Base-by-base conservation (phyloP, 2,797 vertebrate species). In the Tolypeutes matacus region DNA sequence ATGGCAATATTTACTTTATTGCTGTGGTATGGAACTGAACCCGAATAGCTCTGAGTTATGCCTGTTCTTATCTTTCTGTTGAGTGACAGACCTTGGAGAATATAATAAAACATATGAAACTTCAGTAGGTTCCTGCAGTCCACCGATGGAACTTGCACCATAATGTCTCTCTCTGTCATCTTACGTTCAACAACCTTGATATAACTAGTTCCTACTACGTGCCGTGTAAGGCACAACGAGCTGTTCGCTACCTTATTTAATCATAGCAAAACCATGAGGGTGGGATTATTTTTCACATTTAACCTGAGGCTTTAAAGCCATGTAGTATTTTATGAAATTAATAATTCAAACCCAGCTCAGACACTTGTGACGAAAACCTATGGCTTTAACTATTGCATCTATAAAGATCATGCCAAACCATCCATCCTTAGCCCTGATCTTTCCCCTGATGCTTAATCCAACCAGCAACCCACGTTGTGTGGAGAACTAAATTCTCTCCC, bases 401-500 rank as follows among this genome's bases (percentile, higher is more conserved):
- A 6, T 83, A 39, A 1, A 64, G 51, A 6, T 84, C 25, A 81
- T 4, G 4, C 1, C 49, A n/a, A 86, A 56, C 56, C 29, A 46
- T 36, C 31, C 42, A 36, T 15, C 7, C 53, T 39, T 69, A 31
- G 18, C 10, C 23, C n/a, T 17, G 7, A 67, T 67, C 10, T 62
- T 18, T 49, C 14, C 27, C 20, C 6, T 46, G 27, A 51, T 56
- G 29, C 64, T 3, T 1, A 69, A 2, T n/a, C 13, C 31, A 56
- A 13, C 18, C 23, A 8, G 5, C 46, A 31, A 6, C 2, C 1
- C 4, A 23, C 3, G 21, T 2, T 53, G 7, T 39, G 13, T 3
- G 17, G 18, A 53, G 31, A 21, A 46, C 25, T 58, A 23, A 11
- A 11, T 56, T 83, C 17, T 65, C 11, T 51, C 20, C 36, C 53